Conservation (phyloP, 2,113 vertebrate genomes). For the Alces alces region DNA sequence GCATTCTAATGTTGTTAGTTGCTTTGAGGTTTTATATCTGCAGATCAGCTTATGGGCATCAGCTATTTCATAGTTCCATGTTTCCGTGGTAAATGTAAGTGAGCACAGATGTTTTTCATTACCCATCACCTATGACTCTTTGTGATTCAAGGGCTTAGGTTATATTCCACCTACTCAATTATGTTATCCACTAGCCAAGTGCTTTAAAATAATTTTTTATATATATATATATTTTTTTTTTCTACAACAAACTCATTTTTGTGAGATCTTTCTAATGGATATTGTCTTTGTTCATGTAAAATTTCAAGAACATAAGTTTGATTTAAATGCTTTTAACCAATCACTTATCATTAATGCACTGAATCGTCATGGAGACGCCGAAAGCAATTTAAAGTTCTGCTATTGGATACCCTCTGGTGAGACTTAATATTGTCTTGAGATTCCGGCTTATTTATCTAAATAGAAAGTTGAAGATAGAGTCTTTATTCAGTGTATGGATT, state of each 20-base stretch:
- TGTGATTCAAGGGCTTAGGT: not conserved
- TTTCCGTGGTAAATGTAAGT: not conserved
- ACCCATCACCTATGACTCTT: not conserved
- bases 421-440: conserved; percentile 46
- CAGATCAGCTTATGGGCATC: not conserved
- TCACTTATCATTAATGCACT: conserved; percentile 29
- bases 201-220: conserved; percentile 42
- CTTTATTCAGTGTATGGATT: conserved; percentile 10
- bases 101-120: not conserved
- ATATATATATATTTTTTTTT: not conserved
- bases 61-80: not conserved
- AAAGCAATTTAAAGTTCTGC: not conserved
- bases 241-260: conserved; percentile 39
- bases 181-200: not conserved
- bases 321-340: conserved; percentile 57
- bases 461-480: conserved; percentile 33
- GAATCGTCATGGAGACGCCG: not conserved
- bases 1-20: not conserved
- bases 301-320: conserved; percentile 32
- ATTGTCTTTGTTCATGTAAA: conserved; percentile 36
- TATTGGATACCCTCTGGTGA: conserved; percentile 22
- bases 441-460: conserved; percentile 28
- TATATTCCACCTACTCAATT: not conserved
- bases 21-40: conserved; percentile 6
- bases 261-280: conserved; percentile 31